phyloP scores from a whole-genome alignment of 2,888 invertebrate species.

The Drymonia ruficornis region DNA sequence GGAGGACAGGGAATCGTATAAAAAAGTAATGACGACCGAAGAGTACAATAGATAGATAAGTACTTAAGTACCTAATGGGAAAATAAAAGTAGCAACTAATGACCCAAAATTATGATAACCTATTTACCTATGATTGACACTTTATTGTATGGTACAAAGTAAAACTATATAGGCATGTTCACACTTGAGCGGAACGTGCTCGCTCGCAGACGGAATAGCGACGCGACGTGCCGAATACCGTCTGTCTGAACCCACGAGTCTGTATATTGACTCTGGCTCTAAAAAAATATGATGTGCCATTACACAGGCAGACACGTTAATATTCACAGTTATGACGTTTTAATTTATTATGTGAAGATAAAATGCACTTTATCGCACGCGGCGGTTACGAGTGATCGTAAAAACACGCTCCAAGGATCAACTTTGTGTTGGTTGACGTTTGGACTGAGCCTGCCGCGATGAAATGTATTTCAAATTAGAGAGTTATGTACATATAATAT shows the following conservation, averaged over 20 bases:
- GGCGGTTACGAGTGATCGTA: no score
- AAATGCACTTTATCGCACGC: slow-evolving; percentile 2
- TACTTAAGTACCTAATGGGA: no score
- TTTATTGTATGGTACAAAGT: slow-evolving; percentile 69
- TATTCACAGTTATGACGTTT: slow-evolving; percentile 34
- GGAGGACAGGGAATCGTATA: no score
- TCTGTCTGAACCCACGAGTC: background rate
- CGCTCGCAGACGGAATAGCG: background rate
- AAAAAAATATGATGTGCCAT: slow-evolving; percentile 70
- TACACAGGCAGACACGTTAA: slow-evolving; percentile 60
- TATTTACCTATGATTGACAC: no score
- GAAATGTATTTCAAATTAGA: background rate
- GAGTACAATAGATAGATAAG: no score
- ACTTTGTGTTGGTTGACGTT: no score
- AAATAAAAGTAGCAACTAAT: no score
- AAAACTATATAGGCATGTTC: slow-evolving; percentile 39
- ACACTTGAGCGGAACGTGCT: background rate
- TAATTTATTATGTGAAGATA: slow-evolving; percentile 20
- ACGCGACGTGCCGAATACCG: no score
- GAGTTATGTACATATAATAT: slow-evolving; percentile 2
- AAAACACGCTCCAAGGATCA: no score
- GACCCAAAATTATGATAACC: no score
- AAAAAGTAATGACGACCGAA: no score
- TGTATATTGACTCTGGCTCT: background rate
- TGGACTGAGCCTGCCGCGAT: background rate